Percentiles rank a stretch among this genome's conserved stretches.
Conservation (phyloP, 2,113 vertebrate species). For the Ceyx melanurus region DNA sequence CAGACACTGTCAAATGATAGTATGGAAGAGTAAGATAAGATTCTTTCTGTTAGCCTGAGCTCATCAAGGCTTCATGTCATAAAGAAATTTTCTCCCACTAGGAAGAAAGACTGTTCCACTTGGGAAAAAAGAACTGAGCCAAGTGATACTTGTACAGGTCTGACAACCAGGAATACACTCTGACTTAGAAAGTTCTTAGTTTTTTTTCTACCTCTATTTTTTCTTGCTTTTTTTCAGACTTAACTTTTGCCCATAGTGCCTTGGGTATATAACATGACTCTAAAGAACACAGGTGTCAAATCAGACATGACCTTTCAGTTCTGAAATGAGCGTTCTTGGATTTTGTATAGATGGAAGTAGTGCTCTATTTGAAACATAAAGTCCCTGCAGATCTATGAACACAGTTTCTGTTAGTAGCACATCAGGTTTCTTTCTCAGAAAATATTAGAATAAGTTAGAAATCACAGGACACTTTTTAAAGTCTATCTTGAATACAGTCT, state of each 20-base stretch:
- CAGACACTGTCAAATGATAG: background rate
- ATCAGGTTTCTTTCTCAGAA: background rate
- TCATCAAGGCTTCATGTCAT: background rate
- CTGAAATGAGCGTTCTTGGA: background rate
- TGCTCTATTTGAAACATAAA: background rate
- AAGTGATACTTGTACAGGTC: background rate
- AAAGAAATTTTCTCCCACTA: background rate
- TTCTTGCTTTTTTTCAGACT: background rate
- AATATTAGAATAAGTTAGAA: background rate
- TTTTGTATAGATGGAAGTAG: background rate
- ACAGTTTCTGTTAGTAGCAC: background rate
- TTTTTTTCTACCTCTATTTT: background rate
- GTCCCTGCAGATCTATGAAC: background rate
- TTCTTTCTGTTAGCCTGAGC: background rate
- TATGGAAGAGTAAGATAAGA: background rate
- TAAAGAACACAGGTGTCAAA: background rate
- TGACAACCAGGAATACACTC: background rate
- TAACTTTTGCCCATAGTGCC: background rate
- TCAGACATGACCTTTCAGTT: background rate
- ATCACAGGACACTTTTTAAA: background rate
- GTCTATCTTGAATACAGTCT: background rate
- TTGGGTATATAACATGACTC: background rate
- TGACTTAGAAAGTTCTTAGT: background rate
- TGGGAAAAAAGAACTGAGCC: background rate
- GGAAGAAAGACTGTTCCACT: background rate